Evolutionary conservation across 2,113 vertebrate species (phyloP).

Genomic region (Burhinus oedicnemus): DNA sequence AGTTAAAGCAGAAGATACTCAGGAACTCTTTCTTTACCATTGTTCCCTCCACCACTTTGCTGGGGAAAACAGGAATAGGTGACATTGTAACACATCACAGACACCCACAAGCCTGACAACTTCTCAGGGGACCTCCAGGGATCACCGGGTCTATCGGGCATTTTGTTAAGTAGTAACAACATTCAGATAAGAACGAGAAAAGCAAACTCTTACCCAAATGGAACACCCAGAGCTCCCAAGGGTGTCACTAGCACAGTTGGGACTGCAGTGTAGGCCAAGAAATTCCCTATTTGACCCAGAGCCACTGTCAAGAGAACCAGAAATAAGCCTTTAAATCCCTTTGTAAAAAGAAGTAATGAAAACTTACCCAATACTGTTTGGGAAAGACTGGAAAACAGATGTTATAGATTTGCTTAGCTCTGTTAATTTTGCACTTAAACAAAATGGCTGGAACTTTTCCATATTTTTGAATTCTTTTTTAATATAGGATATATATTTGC

Average conservation of each 20-base stretch:
- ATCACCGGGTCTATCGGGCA: background rate
- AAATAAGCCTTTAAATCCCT: conserved; percentile 38
- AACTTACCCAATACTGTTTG: background rate
- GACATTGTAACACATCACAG: background rate
- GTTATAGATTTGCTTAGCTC: background rate
- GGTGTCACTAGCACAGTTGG: conserved; percentile 94
- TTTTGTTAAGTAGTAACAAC: background rate
- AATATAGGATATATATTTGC: background rate
- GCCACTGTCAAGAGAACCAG: conserved; percentile 83
- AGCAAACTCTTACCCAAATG: conserved; percentile 89
- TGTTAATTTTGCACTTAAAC: background rate
- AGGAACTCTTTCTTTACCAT: background rate
- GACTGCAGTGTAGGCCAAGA: conserved; percentile 92
- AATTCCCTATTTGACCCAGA: conserved; percentile 94
- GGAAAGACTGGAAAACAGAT: conserved; percentile 38
- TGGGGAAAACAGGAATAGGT: background rate
- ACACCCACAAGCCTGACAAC: background rate
- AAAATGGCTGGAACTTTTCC: background rate
- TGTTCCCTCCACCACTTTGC: background rate
- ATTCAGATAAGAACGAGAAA: conserved; percentile 36
- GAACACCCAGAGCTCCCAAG: conserved; percentile 92
- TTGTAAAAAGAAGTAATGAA: background rate
- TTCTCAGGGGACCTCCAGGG: background rate
- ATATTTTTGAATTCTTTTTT: background rate
- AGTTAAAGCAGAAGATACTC: background rate